phyloP scores from a whole-genome alignment of 2,113 vertebrate genomes.

The Scalopus aquaticus region DNA sequence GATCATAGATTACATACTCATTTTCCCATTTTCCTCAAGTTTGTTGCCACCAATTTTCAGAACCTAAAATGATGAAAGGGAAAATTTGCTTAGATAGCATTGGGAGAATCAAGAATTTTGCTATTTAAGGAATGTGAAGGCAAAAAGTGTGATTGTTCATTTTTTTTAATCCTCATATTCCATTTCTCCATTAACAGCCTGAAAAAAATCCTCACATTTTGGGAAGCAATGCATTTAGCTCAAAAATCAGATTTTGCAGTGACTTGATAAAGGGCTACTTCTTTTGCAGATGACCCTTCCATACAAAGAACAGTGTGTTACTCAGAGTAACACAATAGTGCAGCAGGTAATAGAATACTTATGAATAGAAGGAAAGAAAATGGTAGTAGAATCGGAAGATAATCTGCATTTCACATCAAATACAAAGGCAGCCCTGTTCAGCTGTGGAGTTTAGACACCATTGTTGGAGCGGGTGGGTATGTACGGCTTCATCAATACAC shows the following conservation, averaged over 20 bases:
- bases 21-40: neutral
- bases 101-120: neutral
- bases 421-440: conserved; percentile 82
- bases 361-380: conserved; percentile 86
- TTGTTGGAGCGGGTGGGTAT: conserved; percentile 42
- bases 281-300: conserved; percentile 66
- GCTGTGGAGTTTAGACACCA: conserved; percentile 57
- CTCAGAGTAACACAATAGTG: conserved; percentile 81
- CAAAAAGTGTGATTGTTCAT: neutral
- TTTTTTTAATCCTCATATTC: neutral
- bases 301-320: conserved; percentile 81
- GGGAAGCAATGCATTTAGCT: conserved; percentile 9
- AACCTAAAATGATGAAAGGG: conserved; percentile 1
- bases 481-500: neutral
- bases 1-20: neutral
- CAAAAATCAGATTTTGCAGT: conserved; percentile 43
- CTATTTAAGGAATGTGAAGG: neutral
- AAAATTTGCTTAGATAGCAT: neutral
- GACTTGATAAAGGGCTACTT: conserved; percentile 71
- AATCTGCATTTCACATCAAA: conserved; percentile 75
- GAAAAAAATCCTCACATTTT: conserved; percentile 18
- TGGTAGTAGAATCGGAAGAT: conserved; percentile 76
- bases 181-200: neutral
- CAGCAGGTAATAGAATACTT: conserved; percentile 84
- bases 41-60: neutral